Conservation (phyloP, 2,888 invertebrate species). For the Trichacis sp. region DNA sequence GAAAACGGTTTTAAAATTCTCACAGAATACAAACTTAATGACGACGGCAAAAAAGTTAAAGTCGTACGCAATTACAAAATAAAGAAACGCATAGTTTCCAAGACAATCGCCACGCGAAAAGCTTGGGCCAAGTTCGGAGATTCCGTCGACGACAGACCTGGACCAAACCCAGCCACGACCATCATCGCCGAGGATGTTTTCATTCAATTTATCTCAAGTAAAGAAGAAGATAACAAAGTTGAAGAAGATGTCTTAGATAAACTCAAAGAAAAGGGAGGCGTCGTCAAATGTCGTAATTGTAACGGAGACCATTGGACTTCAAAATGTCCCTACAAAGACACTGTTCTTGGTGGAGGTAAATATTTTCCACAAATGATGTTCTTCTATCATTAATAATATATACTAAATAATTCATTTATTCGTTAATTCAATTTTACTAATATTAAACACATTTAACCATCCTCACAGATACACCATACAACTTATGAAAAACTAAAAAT, state of each 20-base stretch:
- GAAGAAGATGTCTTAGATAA: too few species aligned
- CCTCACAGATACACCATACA: too few species aligned
- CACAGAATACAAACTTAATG: conserved; percentile 92
- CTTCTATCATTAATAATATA: too few species aligned
- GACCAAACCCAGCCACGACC: conserved; percentile 98
- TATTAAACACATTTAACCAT: too few species aligned
- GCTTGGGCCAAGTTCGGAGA: conserved; percentile 97
- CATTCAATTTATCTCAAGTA: conserved; percentile 92
- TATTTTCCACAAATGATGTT: too few species aligned
- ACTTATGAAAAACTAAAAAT: too few species aligned
- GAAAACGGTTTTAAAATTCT: too few species aligned
- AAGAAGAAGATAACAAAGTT: conserved; percentile 89
- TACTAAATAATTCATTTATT: too few species aligned
- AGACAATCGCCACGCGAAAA: conserved; percentile 92
- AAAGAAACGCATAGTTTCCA: conserved; percentile 89
- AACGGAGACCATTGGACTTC: conserved; percentile 98
- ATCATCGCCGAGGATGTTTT: conserved; percentile 95
- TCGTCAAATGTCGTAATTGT: conserved; percentile 90
- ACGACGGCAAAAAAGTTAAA: conserved; percentile 90
- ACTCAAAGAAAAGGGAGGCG: too few species aligned
- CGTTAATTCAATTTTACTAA: too few species aligned
- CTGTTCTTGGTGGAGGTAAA: conserved; percentile 72
- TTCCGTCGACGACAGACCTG: conserved; percentile 91
- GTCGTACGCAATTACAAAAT: conserved; percentile 92
- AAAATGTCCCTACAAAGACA: conserved; percentile 97